Evolutionary conservation across 2,797 vertebrate species (phyloP).

Genomic region (Parauchenoglanis ngamensis): DNA sequence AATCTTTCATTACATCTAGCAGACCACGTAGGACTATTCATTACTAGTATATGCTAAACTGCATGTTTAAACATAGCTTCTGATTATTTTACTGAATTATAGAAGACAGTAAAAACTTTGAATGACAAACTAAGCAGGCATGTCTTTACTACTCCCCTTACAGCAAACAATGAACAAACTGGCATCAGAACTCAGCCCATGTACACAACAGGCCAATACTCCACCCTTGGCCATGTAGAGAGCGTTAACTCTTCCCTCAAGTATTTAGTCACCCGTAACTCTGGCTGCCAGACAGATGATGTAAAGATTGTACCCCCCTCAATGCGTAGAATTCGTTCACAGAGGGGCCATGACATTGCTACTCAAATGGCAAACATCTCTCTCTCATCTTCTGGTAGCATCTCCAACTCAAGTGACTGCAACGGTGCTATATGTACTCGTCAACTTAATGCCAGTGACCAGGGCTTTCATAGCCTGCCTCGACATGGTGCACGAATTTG

Average conservation of each 20-base stretch:
- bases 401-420: slow-evolving; percentile 76
- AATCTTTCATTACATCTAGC: not conserved
- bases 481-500: slow-evolving; percentile 65
- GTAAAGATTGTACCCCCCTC: slow-evolving; percentile 76
- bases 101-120: not conserved
- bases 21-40: not conserved
- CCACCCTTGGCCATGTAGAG: slow-evolving; percentile 75
- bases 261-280: slow-evolving; percentile 76
- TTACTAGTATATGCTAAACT: not conserved
- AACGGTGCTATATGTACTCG: slow-evolving; percentile 68
- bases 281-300: slow-evolving; percentile 80
- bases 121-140: not conserved
- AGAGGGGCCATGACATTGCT: slow-evolving; percentile 84
- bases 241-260: slow-evolving; percentile 63
- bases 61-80: not conserved
- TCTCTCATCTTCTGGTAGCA: slow-evolving; percentile 78
- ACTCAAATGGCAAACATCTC: slow-evolving; percentile 88
- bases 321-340: slow-evolving; percentile 84
- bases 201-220: slow-evolving; percentile 76
- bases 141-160: slow-evolving; percentile 23
- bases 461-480: slow-evolving; percentile 80
- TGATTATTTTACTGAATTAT: slow-evolving; percentile 4
- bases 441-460: slow-evolving; percentile 64
- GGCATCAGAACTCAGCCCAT: slow-evolving; percentile 67
- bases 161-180: slow-evolving; percentile 68